Conservation (phyloP, 2,888 invertebrate species). For the Conus canariensis region DNA sequence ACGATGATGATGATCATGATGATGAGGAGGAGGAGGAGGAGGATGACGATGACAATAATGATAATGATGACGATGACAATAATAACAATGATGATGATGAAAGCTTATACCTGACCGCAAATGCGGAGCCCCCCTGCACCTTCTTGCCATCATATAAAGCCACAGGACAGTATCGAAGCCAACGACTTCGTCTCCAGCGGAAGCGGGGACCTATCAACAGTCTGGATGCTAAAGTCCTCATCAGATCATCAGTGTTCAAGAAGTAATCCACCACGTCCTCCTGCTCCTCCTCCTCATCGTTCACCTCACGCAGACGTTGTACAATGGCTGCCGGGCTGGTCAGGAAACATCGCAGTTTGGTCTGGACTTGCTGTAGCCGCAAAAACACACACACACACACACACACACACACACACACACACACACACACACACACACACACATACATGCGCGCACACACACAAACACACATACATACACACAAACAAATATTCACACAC, state of each 20-base stretch:
- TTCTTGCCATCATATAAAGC: constrained; percentile 77
- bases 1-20: too few relatives aligned
- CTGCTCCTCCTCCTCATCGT: constrained; percentile 71
- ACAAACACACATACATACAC: too few relatives aligned
- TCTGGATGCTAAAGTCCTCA: constrained; percentile 71
- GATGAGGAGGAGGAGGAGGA: too few relatives aligned
- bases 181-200: constrained; percentile 76
- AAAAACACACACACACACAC: not conserved
- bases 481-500: too few relatives aligned
- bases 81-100: too few relatives aligned
- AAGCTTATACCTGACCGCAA: constrained; percentile 68
- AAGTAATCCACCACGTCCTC: constrained; percentile 51
- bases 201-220: constrained; percentile 75
- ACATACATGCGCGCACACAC: too few relatives aligned
- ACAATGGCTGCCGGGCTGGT: constrained; percentile 75
- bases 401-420: too few relatives aligned
- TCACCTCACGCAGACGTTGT: constrained; percentile 68
- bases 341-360: constrained; percentile 73
- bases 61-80: too few relatives aligned
- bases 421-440: too few relatives aligned
- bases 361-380: constrained; percentile 71
- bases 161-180: constrained; percentile 77
- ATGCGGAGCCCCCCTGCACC: constrained; percentile 75
- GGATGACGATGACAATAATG: too few relatives aligned
- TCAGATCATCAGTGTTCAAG: constrained; percentile 75